A percentile compares a stretch with the other conserved stretches of the same genome.
Conservation (phyloP, 2,888 invertebrate genomes). For the Cepaea hortensis region DNA sequence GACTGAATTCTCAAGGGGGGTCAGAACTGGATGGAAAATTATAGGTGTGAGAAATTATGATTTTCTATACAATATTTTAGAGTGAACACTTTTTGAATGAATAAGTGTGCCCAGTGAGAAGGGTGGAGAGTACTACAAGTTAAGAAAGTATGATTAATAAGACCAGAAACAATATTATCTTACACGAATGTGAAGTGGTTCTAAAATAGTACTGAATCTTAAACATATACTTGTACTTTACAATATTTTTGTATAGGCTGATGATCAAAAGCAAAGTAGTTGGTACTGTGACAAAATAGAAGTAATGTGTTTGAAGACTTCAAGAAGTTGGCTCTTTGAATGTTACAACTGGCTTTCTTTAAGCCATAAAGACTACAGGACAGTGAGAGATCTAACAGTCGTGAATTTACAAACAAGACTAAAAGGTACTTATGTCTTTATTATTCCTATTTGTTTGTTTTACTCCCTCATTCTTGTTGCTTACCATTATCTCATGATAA, state of each 20-base stretch:
- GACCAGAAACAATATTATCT: no score
- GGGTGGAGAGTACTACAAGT: no score
- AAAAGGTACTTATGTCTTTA: constrained; percentile 53
- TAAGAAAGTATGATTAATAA: no score
- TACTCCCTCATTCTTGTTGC: not conserved
- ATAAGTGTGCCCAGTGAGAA: no score
- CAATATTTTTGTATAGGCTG: constrained; percentile 59
- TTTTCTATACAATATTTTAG: no score
- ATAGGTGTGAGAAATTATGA: no score
- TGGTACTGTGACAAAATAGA: constrained; percentile 70
- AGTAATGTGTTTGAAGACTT: constrained; percentile 64
- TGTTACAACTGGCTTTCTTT: constrained; percentile 72
- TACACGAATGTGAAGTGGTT: no score
- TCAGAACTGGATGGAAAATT: no score
- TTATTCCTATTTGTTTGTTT: not conserved
- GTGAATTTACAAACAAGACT: constrained; percentile 58
- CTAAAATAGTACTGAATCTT: not conserved
- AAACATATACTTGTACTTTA: not conserved
- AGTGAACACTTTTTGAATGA: no score
- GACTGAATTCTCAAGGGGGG: no score
- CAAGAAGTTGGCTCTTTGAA: constrained; percentile 65
- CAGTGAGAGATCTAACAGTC: constrained; percentile 60
- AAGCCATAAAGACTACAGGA: constrained; percentile 59
- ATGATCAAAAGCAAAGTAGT: constrained; percentile 65
- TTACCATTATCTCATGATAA: not conserved